phyloP scores from a whole-genome alignment of 2,888 invertebrate species.

The Conops quadrifasciatus region DNA sequence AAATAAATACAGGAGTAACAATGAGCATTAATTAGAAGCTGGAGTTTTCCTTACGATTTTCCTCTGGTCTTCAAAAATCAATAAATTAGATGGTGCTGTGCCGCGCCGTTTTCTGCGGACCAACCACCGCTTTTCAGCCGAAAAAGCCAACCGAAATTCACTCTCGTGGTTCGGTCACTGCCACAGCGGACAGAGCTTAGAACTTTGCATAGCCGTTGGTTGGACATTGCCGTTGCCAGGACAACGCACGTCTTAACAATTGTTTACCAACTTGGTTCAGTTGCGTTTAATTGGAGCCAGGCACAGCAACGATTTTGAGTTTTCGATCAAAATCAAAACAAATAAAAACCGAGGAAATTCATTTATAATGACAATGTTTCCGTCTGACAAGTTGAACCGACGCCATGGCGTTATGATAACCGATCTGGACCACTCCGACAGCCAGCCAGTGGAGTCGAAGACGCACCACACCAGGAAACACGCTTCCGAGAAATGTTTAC shows the following conservation, averaged over 20 bases:
- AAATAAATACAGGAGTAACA: conserved; percentile 39
- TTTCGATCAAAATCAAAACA: conserved; percentile 27
- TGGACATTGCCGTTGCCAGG: conserved; percentile 26
- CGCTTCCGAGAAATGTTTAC: conserved; percentile 44
- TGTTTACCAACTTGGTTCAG: conserved; percentile 27
- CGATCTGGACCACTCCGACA: conserved; percentile 58
- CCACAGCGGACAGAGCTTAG: background rate
- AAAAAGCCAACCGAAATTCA: conserved; percentile 15
- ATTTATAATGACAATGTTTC: conserved; percentile 40
- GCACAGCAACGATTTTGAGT: conserved; percentile 5
- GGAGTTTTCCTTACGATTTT: background rate
- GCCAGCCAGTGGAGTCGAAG: conserved; percentile 21
- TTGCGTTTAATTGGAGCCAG: background rate
- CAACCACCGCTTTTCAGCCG: background rate
- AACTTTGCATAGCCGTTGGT: background rate
- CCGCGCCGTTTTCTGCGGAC: background rate
- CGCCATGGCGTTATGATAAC: conserved; percentile 54
- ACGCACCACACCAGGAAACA: conserved; percentile 39
- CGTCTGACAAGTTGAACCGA: background rate
- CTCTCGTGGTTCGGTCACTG: conserved; percentile 11
- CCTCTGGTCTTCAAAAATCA: background rate
- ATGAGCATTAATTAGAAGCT: conserved; percentile 2
- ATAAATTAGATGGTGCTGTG: background rate
- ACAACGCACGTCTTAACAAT: conserved; percentile 32
- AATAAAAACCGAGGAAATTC: conserved; percentile 28